phyloP scores from a whole-genome alignment of 2,888 invertebrate species.

The Rotaria macrura region DNA sequence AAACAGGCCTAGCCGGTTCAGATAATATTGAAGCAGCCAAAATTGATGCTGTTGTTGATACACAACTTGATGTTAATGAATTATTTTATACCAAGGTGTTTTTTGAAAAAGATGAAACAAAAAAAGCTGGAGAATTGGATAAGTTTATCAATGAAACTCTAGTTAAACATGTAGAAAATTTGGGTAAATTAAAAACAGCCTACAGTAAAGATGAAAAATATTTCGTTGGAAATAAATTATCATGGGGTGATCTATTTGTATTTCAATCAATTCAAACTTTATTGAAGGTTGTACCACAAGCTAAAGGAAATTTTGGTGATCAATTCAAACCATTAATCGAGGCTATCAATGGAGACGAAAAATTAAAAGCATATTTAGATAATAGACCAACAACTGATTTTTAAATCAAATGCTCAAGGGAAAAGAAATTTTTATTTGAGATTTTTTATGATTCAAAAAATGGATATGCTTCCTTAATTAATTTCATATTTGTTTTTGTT shows the following conservation, averaged over 20 bases:
- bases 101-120: neutral
- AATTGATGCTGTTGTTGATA: neutral
- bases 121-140: neutral
- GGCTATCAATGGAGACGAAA: neutral
- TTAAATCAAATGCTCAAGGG: no score
- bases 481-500: no score
- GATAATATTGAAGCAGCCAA: neutral
- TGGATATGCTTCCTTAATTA: no score
- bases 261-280: neutral
- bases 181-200: neutral
- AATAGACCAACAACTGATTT: neutral
- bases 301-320: neutral
- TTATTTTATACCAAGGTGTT: neutral
- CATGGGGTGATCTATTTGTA: slow-evolving; percentile 3
- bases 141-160: neutral
- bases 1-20: neutral
- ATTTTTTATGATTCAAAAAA: no score
- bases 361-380: neutral
- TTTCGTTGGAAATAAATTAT: neutral
- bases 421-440: no score
- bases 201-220: neutral
- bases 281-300: neutral
- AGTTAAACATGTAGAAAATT: neutral
- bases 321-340: neutral
- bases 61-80: neutral